phyloP scores from a whole-genome alignment of 2,888 invertebrate species.

The Drosophila algonquin region DNA sequence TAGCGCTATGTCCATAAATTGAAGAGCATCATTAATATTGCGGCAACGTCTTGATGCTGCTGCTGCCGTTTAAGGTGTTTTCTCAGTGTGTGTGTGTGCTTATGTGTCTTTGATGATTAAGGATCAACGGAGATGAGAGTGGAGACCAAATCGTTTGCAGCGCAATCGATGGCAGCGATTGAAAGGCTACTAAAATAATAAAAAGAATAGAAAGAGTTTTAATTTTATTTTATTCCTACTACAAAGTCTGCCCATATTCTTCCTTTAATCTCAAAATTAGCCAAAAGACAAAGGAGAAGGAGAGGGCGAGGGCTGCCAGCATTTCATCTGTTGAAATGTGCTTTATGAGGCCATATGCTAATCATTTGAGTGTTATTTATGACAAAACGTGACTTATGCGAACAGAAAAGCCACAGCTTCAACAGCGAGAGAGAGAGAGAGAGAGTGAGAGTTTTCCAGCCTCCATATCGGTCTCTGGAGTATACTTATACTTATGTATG shows the following conservation, averaged over 20 bases:
- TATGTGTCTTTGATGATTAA: not conserved
- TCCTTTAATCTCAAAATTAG: slow-evolving; percentile 11
- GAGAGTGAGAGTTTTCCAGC: not conserved
- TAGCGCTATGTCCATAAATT: not conserved
- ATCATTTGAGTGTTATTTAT: slow-evolving; percentile 49
- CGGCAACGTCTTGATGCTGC: not conserved
- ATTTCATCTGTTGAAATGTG: slow-evolving; percentile 13
- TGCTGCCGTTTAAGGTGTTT: slow-evolving; percentile 5
- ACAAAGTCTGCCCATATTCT: not conserved
- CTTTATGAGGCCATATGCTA: slow-evolving; percentile 37
- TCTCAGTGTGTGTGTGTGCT: not conserved
- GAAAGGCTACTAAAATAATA: not conserved
- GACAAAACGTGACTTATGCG: slow-evolving; percentile 67
- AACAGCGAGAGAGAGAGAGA: not conserved
- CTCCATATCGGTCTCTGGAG: not conserved
- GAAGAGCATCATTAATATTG: slow-evolving; percentile 23
- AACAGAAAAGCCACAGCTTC: slow-evolving; percentile 16
- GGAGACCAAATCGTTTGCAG: not conserved
- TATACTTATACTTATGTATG: no score
- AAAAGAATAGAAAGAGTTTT: not conserved
- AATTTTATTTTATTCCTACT: not conserved
- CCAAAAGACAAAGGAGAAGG: not conserved
- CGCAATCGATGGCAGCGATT: not conserved
- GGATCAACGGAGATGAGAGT: slow-evolving; percentile 9
- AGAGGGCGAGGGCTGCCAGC: not conserved